Percentiles rank a stretch among this genome's conserved stretches.
Evolutionary conservation across 2,888 invertebrate species (phyloP).

Genomic region (Andrena trimmerana): DNA sequence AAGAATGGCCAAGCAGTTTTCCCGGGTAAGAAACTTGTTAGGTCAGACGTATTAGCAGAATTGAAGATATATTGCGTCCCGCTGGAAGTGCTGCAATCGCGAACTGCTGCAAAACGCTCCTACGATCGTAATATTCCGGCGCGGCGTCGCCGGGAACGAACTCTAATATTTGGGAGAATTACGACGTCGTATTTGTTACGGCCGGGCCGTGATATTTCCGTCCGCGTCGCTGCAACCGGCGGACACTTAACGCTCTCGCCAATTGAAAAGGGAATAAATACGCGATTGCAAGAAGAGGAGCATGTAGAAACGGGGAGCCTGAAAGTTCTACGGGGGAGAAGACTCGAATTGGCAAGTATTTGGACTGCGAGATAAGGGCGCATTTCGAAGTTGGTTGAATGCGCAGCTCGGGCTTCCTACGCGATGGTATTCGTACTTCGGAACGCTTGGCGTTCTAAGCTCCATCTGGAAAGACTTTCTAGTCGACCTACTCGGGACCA

Average conservation of each 20-base stretch:
- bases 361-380: conserved; percentile 31
- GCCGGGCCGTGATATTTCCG: background rate
- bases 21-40: conserved; percentile 66
- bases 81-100: conserved; percentile 12
- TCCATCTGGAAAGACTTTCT: background rate
- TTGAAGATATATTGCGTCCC: conserved; percentile 60
- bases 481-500: background rate
- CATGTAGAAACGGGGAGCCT: no score
- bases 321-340: background rate
- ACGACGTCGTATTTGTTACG: conserved; percentile 12
- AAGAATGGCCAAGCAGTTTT: conserved; percentile 65
- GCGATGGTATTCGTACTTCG: conserved; percentile 32
- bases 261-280: no score
- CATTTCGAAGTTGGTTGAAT: conserved; percentile 32
- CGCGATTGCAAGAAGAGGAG: background rate
- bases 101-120: conserved; percentile 27
- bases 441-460: background rate
- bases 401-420: conserved; percentile 38
- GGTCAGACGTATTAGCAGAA: conserved; percentile 70
- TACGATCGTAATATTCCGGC: conserved; percentile 41
- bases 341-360: conserved; percentile 31
- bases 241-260: no score
- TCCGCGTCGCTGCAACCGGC: no score
- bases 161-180: conserved; percentile 29
- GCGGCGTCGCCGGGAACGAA: background rate